Evolutionary conservation across 1,140 invertebrate genomes (phyloP).

Genomic region (Bombus pyrosoma): DNA sequence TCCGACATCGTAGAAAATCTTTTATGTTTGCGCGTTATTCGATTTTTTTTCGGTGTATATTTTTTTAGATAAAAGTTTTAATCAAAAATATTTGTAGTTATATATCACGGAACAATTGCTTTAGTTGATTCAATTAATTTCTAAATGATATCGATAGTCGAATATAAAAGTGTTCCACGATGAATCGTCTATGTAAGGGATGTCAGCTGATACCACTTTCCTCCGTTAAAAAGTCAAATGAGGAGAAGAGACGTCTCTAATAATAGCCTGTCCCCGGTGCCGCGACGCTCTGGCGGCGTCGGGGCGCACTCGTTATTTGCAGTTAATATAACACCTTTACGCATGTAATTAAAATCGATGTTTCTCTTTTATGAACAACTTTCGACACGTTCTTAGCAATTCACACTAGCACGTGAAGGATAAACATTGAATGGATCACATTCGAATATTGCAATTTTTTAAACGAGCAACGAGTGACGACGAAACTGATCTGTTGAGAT

Average conservation of each 20-base stretch:
- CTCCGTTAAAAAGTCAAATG: constrained; percentile 52
- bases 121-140: background rate
- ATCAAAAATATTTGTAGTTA: background rate
- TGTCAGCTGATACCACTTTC: constrained; percentile 63
- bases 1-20: background rate
- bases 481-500: background rate
- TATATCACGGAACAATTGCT: background rate
- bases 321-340: constrained; percentile 34
- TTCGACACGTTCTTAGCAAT: background rate
- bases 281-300: constrained; percentile 56
- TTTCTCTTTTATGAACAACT: background rate
- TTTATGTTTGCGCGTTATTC: background rate
- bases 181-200: constrained; percentile 12
- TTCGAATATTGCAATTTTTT: background rate
- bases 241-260: constrained; percentile 65
- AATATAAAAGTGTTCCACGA: background rate
- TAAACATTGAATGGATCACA: background rate
- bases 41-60: background rate
- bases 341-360: constrained; percentile 31
- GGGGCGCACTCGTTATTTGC: constrained; percentile 37
- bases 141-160: background rate
- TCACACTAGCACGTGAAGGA: background rate
- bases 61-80: background rate
- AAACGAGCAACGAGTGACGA: background rate
- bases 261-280: constrained; percentile 59